Base-by-base conservation (phyloP, 1,140 invertebrate species). In the Caenorhabditis inopinata region DNA sequence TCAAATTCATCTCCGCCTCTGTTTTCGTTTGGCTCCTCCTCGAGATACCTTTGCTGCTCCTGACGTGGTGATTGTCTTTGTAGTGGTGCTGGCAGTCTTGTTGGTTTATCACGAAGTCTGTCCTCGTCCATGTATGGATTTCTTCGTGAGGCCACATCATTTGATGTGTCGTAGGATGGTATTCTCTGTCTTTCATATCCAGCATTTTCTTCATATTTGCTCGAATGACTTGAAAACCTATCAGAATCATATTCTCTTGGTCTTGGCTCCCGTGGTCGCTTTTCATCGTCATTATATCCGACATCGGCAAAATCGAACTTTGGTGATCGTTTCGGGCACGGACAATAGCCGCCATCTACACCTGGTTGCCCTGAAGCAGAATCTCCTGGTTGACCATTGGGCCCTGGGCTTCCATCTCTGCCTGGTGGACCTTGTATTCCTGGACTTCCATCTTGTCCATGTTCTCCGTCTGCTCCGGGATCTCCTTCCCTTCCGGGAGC, bases 381-480 rank as follows among this genome's bases (percentile, higher is more conserved):
- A 35, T 38, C 58, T 42, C 58, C 58, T 18, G 58, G 58, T 38
- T 68, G 58, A 16, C 58, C 58, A 21, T 68, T 32, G 23, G 58
- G 12, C 27, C 58, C 58, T 42, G 58, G 32, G 35, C 32, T 68
- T 38, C 58, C 58, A n/a, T 68, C 58, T 21, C 27, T 68, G 35
- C 58, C 58, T 68, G 58, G 58, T 21, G 58, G 58, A 11, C 58
- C 58, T 68, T 68, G 58, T 21, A 68, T 68, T 68, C 58, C 58
- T 38, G 58, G 58, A 12, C 58, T 68, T 68, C 58, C 58, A 21
- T 68, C 58, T 42, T 68, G 58, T 38, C 74, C 45, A 48, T 75
- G 47, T 16, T 75, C 74, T 18, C 45, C 45, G 27, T 75, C 74
- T 21, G 47, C 48, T 47, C 74, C 74, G 18, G 74, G 74, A 75